phyloP scores from a whole-genome alignment of 1,140 invertebrate genomes.

The Anastatus disparis region DNA sequence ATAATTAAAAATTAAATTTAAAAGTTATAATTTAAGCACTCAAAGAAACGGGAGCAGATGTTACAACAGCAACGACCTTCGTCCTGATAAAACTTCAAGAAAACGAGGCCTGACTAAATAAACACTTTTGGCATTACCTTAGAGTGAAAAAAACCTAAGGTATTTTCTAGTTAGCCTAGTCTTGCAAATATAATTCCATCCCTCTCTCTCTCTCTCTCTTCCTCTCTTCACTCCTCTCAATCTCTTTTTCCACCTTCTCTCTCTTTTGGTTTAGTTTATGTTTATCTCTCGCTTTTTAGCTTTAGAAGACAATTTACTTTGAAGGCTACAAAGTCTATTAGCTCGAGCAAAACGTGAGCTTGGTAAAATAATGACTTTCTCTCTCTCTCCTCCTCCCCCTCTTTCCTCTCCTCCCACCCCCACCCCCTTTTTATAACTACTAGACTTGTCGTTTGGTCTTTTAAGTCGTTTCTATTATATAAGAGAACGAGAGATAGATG shows the following conservation, averaged over 20 bases:
- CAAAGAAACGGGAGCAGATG: too few species aligned
- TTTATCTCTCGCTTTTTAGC: background rate
- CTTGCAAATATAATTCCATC: constrained; percentile 8
- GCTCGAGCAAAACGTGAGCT: constrained; percentile 54
- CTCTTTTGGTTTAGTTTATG: background rate
- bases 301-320: constrained; percentile 65
- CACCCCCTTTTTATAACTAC: too few species aligned
- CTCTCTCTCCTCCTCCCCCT: constrained; percentile 38
- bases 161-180: constrained; percentile 24
- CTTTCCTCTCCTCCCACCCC: too few species aligned
- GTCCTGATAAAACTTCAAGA: background rate
- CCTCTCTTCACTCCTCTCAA: background rate
- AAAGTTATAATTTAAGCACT: too few species aligned
- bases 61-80: constrained; percentile 5
- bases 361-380: constrained; percentile 64
- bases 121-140: background rate
- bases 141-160: constrained; percentile 28
- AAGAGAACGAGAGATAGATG: background rate
- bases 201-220: background rate
- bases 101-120: background rate
- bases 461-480: too few species aligned
- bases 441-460: constrained; percentile 43
- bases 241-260: background rate
- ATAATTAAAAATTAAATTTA: too few species aligned
- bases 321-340: constrained; percentile 67